These are phyloP conservation scores for Conopomorpha cramerella DNA, from an alignment of 1,140 invertebrate genomes.

Conservation along the genomic window DNA sequence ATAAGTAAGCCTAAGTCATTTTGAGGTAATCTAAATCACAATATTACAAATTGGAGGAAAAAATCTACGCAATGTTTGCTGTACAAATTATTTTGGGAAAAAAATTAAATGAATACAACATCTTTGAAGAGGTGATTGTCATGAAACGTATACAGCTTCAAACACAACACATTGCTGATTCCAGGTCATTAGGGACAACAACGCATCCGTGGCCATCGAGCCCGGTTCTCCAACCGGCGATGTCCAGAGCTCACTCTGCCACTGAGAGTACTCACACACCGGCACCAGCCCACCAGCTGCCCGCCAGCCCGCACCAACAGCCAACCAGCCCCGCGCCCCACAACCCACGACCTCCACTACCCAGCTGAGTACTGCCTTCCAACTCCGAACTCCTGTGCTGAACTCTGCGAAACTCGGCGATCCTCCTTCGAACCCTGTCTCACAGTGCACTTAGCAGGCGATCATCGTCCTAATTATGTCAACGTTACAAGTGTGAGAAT, in stretches of 20 bases:
- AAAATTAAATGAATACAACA: no score
- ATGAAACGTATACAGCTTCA: no score
- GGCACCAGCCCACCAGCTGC: conserved; percentile 37
- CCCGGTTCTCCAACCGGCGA: conserved; percentile 72
- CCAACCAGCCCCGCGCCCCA: conserved; percentile 39
- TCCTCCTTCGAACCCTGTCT: conserved; percentile 40
- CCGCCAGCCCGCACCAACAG: conserved; percentile 28
- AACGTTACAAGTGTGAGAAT: no score
- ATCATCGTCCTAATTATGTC: no score
- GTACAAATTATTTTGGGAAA: no score
- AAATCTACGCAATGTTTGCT: no score
- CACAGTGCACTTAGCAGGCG: conserved; percentile 29
- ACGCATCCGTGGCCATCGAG: conserved; percentile 74
- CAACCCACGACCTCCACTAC: conserved; percentile 38
- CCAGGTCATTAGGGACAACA: conserved; percentile 60
- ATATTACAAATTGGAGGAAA: no score
- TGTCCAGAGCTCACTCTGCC: conserved; percentile 72
- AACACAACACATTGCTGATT: conserved; percentile 6
- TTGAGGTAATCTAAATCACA: no score
- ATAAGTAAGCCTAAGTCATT: no score
- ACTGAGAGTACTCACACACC: conserved; percentile 72
- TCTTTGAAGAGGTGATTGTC: no score
- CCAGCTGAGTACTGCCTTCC: conserved; percentile 60
- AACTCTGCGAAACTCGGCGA: conserved; percentile 57
- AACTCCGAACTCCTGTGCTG: conserved; percentile 61